Evolutionary conservation across 2,113 vertebrate species (phyloP).

Genomic region (Oryctolagus cuniculus): DNA sequence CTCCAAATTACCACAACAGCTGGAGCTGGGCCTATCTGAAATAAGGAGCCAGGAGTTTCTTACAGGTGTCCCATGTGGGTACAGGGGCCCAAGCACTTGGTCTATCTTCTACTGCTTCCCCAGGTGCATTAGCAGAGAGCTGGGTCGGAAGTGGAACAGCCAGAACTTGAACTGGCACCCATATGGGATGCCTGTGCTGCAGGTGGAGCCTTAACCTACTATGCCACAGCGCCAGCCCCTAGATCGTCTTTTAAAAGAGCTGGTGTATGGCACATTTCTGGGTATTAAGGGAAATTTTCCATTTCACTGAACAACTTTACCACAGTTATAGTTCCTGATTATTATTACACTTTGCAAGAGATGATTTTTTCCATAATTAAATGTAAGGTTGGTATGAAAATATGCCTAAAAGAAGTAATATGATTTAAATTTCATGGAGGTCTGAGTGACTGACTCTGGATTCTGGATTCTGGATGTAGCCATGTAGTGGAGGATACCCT

Average conservation of each 20-base stretch:
- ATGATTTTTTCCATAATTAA: slow-evolving; percentile 30
- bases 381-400: background rate
- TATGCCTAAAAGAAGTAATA: background rate
- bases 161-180: no score
- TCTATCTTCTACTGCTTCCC: no score
- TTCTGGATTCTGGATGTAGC: background rate
- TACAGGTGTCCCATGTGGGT: no score
- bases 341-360: background rate
- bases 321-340: background rate
- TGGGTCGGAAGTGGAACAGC: no score
- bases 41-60: no score
- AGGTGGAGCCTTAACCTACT: no score
- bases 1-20: no score
- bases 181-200: no score
- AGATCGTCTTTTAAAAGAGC: background rate
- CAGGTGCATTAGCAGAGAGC: no score
- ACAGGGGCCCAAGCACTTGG: no score
- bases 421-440: background rate
- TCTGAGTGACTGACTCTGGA: background rate
- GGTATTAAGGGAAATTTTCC: background rate
- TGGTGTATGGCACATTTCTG: background rate
- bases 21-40: no score
- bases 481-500: background rate
- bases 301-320: background rate
- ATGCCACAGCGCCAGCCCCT: no score